Percentiles rank a stretch among this genome's conserved stretches.
phyloP scores from a whole-genome alignment of 1,140 invertebrate genomes.

The Calliphora vicina region DNA sequence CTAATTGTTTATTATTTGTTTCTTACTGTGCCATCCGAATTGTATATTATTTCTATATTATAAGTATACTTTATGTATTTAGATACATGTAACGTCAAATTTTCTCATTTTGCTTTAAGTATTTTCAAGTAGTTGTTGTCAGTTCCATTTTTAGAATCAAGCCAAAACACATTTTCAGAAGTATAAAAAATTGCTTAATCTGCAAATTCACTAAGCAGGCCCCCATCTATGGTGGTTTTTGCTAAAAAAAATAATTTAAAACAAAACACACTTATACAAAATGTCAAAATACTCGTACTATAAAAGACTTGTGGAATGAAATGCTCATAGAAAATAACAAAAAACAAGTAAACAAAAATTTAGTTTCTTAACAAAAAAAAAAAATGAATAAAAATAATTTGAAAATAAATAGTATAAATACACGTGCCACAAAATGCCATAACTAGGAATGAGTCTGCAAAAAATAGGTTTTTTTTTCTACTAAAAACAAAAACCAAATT shows the following conservation, averaged over 20 bases:
- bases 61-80: no score
- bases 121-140: background rate
- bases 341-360: background rate
- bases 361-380: background rate
- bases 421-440: slow-evolving; percentile 4
- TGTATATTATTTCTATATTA: no score
- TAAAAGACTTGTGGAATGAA: background rate
- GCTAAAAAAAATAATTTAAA: background rate
- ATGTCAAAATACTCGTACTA: background rate
- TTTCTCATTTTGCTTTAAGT: background rate
- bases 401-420: background rate
- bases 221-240: background rate
- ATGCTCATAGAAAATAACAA: background rate
- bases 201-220: background rate
- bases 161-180: background rate
- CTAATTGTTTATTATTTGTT: no score
- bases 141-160: background rate
- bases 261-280: background rate
- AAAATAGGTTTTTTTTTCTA: background rate
- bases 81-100: background rate
- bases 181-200: background rate
- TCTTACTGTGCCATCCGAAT: no score
- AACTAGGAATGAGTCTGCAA: background rate
- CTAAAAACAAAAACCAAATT: background rate
- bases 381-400: background rate